Base-by-base conservation (phyloP, 2,113 vertebrate species). In the Asarcornis scutulata region DNA sequence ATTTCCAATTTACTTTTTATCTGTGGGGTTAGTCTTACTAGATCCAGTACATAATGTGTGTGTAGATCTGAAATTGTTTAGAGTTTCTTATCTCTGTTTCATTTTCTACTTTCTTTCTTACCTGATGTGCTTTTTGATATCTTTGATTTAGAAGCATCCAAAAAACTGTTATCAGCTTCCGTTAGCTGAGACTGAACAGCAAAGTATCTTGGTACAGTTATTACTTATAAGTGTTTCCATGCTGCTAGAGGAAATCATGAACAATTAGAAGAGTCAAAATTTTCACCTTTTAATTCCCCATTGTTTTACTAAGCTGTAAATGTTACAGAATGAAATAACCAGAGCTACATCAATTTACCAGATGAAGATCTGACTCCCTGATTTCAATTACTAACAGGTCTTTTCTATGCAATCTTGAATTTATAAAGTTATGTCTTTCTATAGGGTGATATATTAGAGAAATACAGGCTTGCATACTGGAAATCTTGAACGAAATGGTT, bases 61-160 rank as follows among this genome's bases (percentile, higher is more conserved):
- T 69, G 17, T 52, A 68, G 59, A 59, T 62, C 31, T 83, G 68
- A 84, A 87, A 94, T 81, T 94, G 71, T 82, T 96, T 89, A 52
- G 31, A 67, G 31, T 59, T 20, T 11, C 58, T 89, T 93, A 86
- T 86, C 86, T 73, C 58, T 48, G 5, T 40, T 79, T 88, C 26
- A 50, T 89, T 86, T 81, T 82, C 32, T 63, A 34, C 34, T 89
- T 86, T 64, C 77, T 85, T 78, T 79, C 89, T 83, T 34, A 92
- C 13, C 40, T 46, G 58, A 86, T 77, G 42, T 83, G 32, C 48
- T 90, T 90, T 81, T n/a, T 95, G 79, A 93, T 72, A 76, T 11
- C 6, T 89, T 73, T 69, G 64, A 83, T 90, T 94, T 85, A 71
- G 62, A 74, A 90, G 23, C 32, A 89, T 66, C 25, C 8, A 52